Evolutionary conservation across 2,113 vertebrate genomes (phyloP).

Genomic region (Antechinus stuartii): DNA sequence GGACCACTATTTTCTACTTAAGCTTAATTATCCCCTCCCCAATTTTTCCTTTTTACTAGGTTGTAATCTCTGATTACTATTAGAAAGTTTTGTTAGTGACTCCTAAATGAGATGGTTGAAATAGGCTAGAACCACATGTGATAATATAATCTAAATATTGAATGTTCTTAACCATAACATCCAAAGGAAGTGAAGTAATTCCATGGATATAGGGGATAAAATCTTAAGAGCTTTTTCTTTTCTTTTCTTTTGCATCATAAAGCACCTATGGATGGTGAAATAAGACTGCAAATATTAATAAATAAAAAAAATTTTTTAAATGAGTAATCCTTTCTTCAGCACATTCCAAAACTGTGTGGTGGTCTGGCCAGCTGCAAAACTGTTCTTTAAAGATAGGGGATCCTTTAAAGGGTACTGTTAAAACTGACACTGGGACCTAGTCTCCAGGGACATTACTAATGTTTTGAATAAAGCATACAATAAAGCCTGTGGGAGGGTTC

Average conservation of each 20-base stretch:
- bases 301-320: constrained; percentile 47
- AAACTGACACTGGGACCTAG: constrained; percentile 74
- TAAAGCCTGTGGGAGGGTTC: constrained; percentile 56
- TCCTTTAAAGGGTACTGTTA: constrained; percentile 48
- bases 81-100: constrained; percentile 48
- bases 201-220: neutral
- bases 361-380: constrained; percentile 48
- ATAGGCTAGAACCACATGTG: constrained; percentile 33
- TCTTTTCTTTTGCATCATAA: constrained; percentile 45
- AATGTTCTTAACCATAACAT: constrained; percentile 15
- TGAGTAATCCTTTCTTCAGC: constrained; percentile 26
- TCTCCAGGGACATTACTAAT: constrained; percentile 81
- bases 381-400: constrained; percentile 53
- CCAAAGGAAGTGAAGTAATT: constrained; percentile 52
- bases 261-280: constrained; percentile 46
- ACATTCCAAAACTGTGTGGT: constrained; percentile 52
- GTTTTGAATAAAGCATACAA: constrained; percentile 52
- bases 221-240: constrained; percentile 55
- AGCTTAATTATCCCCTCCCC: constrained; percentile 11
- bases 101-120: constrained; percentile 41
- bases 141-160: constrained; percentile 30
- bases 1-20: constrained; percentile 53
- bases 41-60: constrained; percentile 44
- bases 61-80: constrained; percentile 16
- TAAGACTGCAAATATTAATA: constrained; percentile 61